phyloP scores from a whole-genome alignment of 2,888 invertebrate genomes.

The Monopis laevigella region DNA sequence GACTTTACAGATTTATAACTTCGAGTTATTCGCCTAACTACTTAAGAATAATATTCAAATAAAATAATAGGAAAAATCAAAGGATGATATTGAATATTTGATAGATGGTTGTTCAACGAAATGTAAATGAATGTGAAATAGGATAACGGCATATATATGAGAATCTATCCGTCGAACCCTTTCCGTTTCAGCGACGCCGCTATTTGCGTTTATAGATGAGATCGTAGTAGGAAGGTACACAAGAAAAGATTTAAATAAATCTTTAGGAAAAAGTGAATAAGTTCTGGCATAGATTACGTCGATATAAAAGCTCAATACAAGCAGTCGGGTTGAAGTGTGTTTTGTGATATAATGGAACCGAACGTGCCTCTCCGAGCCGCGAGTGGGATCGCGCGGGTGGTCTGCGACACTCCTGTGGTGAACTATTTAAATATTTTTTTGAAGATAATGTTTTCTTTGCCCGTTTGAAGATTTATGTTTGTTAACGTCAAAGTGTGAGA shows the following conservation, averaged over 20 bases:
- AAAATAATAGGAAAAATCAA: not conserved
- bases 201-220: not conserved
- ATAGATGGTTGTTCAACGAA: constrained; percentile 1
- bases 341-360: constrained; percentile 53
- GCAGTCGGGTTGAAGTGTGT: constrained; percentile 39
- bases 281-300: not conserved
- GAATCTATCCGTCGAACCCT: not conserved
- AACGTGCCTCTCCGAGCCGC: constrained; percentile 42
- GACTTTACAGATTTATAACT: no score
- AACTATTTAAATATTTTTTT: constrained; percentile 55
- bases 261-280: not conserved
- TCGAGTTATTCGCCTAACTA: no score
- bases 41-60: not conserved
- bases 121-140: constrained; percentile 6
- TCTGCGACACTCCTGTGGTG: constrained; percentile 32
- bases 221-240: no score
- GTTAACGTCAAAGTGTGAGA: constrained; percentile 56
- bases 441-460: constrained; percentile 48
- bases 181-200: not conserved
- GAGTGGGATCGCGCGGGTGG: constrained; percentile 52
- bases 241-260: not conserved
- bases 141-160: not conserved
- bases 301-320: constrained; percentile 34
- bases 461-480: constrained; percentile 55
- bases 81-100: constrained; percentile 6